Conservation (phyloP, 2,797 vertebrate genomes). For the Artibeus jamaicensis region DNA sequence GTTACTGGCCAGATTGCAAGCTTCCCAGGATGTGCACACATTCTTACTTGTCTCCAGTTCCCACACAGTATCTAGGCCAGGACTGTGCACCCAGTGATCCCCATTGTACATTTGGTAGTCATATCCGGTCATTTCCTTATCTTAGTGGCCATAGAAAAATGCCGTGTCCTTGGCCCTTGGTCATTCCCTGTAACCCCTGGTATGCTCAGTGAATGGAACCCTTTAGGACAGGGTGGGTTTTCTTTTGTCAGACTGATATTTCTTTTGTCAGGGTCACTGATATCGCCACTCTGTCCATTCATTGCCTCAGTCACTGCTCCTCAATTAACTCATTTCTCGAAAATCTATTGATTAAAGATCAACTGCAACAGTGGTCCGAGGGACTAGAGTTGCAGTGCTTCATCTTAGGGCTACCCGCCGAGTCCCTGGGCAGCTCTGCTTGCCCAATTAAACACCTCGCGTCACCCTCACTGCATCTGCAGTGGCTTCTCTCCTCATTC, state of each 20-base stretch:
- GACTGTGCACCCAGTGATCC: background rate
- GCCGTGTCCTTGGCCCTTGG: background rate
- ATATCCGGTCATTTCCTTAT: background rate
- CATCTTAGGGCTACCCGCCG: conserved; percentile 28
- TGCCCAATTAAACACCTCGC: conserved; percentile 52
- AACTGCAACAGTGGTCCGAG: background rate
- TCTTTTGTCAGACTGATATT: background rate
- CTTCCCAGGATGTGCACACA: background rate
- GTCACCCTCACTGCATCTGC: background rate
- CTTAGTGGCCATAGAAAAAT: background rate
- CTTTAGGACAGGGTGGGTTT: background rate
- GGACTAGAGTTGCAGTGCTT: background rate
- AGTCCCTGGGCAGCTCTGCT: background rate
- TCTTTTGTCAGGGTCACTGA: background rate
- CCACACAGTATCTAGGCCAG: background rate
- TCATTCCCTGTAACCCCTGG: background rate
- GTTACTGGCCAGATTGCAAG: background rate
- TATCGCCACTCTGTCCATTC: background rate
- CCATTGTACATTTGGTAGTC: background rate
- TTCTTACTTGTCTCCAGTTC: background rate
- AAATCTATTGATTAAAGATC: conserved; percentile 39
- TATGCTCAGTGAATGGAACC: background rate
- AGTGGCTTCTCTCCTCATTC: background rate
- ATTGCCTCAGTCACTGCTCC: background rate
- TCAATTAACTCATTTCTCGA: background rate